Evolutionary conservation across 2,888 invertebrate genomes (phyloP).

Genomic region (Byasa hedistus): DNA sequence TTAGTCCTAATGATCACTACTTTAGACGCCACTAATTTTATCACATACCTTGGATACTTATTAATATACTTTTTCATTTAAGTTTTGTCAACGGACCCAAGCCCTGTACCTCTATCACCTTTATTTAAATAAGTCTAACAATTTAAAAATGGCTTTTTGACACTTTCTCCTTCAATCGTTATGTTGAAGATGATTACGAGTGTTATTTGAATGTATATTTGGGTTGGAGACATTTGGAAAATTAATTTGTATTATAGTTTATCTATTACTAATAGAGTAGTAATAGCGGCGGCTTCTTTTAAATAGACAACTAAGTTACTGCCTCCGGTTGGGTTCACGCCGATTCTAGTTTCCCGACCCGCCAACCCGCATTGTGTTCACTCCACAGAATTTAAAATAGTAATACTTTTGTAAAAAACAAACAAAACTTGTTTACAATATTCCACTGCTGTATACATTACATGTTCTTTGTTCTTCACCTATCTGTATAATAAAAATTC

Average conservation of each 20-base stretch:
- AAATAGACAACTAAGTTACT: background rate
- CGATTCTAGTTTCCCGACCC: conserved; percentile 24
- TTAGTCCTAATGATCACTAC: conserved; percentile 4
- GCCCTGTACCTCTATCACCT: background rate
- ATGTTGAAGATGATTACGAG: background rate
- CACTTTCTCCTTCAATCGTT: background rate
- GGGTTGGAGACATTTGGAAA: background rate
- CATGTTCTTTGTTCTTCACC: conserved; percentile 25
- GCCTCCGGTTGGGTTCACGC: conserved; percentile 10
- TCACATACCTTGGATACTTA: background rate
- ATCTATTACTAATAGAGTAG: conserved; percentile 1
- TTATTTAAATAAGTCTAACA: background rate
- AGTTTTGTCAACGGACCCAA: background rate
- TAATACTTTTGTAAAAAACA: conserved; percentile 27
- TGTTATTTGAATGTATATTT: background rate
- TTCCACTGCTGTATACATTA: conserved; percentile 27
- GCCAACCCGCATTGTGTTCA: conserved; percentile 26
- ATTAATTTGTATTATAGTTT: background rate
- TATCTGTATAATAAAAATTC: too few relatives aligned
- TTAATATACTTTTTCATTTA: background rate
- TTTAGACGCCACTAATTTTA: background rate
- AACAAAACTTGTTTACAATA: conserved; percentile 29
- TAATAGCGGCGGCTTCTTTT: conserved; percentile 5
- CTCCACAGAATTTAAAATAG: conserved; percentile 27
- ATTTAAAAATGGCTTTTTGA: background rate